Conservation (phyloP, 2,113 vertebrate genomes). For the Calidris pugnax region DNA sequence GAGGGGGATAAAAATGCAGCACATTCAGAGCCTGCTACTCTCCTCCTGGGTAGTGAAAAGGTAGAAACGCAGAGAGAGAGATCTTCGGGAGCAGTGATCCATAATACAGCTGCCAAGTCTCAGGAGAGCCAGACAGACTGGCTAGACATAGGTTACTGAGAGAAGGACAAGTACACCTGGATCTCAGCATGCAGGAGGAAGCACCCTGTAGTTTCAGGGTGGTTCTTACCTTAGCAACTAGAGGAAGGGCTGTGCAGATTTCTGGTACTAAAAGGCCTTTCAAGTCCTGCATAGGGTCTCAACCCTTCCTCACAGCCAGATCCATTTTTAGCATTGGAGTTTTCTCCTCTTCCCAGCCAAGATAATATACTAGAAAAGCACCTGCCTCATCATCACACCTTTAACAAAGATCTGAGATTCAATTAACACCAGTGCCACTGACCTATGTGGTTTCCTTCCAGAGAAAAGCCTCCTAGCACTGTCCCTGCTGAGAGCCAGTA, state of each 20-base stretch:
- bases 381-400: not conserved
- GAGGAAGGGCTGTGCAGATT: not conserved
- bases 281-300: not conserved
- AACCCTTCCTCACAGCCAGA: not conserved
- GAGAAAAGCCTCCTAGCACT: not conserved
- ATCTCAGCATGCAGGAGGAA: not conserved
- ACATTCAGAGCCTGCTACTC: not conserved
- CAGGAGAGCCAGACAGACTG: not conserved
- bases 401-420: not conserved
- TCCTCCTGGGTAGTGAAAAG: not conserved
- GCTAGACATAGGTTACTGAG: not conserved
- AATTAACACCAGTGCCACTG: not conserved
- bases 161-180: not conserved
- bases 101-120: not conserved
- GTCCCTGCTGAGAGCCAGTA: not conserved
- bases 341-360: not conserved
- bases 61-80: not conserved
- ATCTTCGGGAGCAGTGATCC: not conserved
- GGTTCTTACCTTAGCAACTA: not conserved
- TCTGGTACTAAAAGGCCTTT: not conserved
- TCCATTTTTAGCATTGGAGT: not conserved
- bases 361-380: not conserved
- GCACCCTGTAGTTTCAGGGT: not conserved
- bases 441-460: not conserved
- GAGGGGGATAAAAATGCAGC: conserved; percentile 50